Evolutionary conservation across 2,888 invertebrate genomes (phyloP).

Genomic region (Cephus nigrinus): DNA sequence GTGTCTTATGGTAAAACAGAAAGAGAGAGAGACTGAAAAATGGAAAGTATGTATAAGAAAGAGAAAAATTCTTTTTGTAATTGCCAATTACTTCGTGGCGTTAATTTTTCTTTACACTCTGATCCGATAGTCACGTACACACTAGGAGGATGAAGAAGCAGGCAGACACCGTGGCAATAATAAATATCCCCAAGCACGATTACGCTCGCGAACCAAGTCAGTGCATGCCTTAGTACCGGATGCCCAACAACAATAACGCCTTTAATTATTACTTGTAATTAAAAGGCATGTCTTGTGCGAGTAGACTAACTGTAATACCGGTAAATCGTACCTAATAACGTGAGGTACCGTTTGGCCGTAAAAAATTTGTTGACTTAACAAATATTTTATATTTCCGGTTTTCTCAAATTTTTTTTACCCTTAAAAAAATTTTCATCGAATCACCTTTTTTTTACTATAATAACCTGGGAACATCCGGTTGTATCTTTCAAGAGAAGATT

Average conservation of each 20-base stretch:
- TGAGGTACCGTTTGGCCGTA: background rate
- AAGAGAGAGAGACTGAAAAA: background rate
- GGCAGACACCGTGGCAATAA: conserved; percentile 5
- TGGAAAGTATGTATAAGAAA: background rate
- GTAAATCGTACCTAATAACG: background rate
- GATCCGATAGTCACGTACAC: background rate
- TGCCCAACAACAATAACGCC: conserved; percentile 7
- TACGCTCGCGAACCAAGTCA: background rate
- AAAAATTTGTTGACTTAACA: background rate
- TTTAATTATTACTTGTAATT: conserved; percentile 3
- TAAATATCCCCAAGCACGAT: conserved; percentile 2
- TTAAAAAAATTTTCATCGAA: background rate
- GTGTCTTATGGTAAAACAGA: background rate
- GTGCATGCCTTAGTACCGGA: background rate
- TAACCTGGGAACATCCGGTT: background rate
- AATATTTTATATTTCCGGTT: background rate
- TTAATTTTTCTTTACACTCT: conserved; percentile 1
- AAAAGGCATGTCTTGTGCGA: background rate
- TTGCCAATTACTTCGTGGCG: background rate
- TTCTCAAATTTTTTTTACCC: background rate
- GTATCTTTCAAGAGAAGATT: too few species aligned
- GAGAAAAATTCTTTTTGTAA: background rate
- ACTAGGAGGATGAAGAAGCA: background rate
- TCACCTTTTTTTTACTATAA: background rate
- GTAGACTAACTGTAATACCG: background rate